These are phyloP conservation scores for Notamacropus eugenii DNA, from an alignment of 2,797 vertebrate species.

Conservation along the genomic window DNA sequence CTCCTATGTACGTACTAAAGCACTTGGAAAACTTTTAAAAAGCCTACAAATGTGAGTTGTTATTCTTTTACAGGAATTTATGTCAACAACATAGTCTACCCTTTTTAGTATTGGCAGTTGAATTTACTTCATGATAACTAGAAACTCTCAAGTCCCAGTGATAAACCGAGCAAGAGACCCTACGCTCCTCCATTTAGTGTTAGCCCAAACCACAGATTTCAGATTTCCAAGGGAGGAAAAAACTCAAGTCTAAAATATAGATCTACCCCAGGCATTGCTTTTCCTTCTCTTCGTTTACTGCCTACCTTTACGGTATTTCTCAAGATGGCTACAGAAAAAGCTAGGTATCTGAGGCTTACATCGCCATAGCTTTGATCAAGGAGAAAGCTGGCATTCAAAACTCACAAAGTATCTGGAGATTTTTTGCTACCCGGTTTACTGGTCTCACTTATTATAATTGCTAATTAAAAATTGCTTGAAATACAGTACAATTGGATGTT, in stretches of 20 bases:
- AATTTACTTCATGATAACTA: background rate
- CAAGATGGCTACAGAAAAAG: background rate
- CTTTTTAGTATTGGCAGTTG: background rate
- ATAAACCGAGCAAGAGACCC: background rate
- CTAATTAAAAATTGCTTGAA: background rate
- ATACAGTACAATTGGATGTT: no score
- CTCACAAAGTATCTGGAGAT: background rate
- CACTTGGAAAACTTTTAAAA: background rate
- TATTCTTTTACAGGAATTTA: background rate
- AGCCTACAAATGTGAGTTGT: background rate
- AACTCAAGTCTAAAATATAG: background rate
- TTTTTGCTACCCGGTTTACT: background rate
- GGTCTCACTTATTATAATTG: background rate
- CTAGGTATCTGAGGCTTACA: background rate
- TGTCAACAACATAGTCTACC: background rate
- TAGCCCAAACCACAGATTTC: background rate
- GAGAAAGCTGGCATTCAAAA: background rate
- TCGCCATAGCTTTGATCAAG: background rate
- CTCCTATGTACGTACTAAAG: background rate
- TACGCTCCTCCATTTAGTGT: background rate
- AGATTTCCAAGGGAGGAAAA: background rate
- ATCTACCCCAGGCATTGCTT: background rate
- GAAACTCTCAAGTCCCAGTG: background rate
- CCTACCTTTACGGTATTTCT: background rate
- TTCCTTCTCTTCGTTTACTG: background rate